Evolutionary conservation across 2,888 invertebrate species (phyloP).

Genomic region (Leuctra nigra): DNA sequence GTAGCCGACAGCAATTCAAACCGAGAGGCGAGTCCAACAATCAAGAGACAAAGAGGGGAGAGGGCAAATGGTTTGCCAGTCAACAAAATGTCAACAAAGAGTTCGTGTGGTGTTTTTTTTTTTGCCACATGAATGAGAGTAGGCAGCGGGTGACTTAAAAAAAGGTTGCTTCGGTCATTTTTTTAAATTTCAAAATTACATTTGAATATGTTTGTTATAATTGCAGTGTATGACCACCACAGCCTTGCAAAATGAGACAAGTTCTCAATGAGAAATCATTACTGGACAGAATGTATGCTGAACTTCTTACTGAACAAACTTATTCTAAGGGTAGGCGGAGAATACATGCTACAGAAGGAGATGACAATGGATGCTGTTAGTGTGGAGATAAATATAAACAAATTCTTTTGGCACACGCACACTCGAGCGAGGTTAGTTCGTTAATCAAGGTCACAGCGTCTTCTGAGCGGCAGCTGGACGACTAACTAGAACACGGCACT

Average conservation of each 20-base stretch:
- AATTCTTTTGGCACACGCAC: background rate
- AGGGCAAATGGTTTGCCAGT: constrained; percentile 59
- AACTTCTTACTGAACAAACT: too few relatives aligned
- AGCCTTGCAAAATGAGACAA: background rate
- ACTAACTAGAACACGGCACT: background rate
- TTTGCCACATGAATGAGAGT: constrained; percentile 29
- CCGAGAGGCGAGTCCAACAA: constrained; percentile 46
- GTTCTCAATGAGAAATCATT: too few relatives aligned
- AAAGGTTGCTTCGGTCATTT: background rate
- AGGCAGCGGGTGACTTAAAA: constrained; percentile 22
- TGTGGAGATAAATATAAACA: too few relatives aligned
- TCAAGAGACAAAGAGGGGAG: constrained; percentile 54
- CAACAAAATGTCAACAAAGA: constrained; percentile 39
- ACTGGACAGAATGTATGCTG: too few relatives aligned
- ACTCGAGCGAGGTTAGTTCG: background rate
- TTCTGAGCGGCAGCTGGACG: too few relatives aligned
- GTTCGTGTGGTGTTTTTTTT: too few relatives aligned
- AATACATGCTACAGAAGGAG: background rate
- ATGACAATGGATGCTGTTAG: background rate
- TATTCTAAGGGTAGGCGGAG: too few relatives aligned
- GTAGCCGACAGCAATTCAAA: constrained; percentile 28
- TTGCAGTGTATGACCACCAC: background rate
- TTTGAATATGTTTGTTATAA: background rate
- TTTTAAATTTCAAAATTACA: background rate
- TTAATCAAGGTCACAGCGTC: background rate